Base-by-base conservation (phyloP, 2,113 vertebrate genomes). In the Micromys minutus region DNA sequence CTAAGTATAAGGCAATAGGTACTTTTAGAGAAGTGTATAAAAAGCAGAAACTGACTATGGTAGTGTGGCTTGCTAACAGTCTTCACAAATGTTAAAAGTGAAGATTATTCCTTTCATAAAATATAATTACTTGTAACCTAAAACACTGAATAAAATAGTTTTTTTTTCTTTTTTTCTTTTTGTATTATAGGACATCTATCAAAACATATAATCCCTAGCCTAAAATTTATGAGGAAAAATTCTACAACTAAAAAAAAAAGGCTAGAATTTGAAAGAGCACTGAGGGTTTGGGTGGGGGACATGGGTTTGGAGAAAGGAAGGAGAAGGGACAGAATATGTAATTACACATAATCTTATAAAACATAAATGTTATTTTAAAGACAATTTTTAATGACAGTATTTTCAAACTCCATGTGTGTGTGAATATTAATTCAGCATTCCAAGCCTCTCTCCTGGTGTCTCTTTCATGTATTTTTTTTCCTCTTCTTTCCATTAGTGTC, bases 41-140 rank as follows among this genome's bases (percentile, higher is more conserved):
- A 61, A 95, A 89, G 90, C 96, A 96, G 93, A 83, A 87, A 34
- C 0, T 77, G 76, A 34, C 72, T 94, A 3, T 89, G 87, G 95
- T 94, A 91, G 22, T 95, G 21, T 71, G 50, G 36, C 88, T 0
- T 52, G 29, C 88, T 0, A 39, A 61, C 94, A 96, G 0, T 1
- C 74, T 92, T 71, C 31, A 0, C 55, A 87, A 96, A 93, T 95
- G 80, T 1, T 42, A 84, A 87, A 97, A 67, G 1, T 1, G 50
- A 95, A 97, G 15, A 3, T 31, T 47, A n/a, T 59, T 42, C 75
- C 91, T 42, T 92, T 76, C 24, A 22, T 71, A 86, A 5, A 9
- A 89, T 76, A 67, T 79, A 93, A 83, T 79, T 74, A 79, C 79
- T 71, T 90, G 0, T 75, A 80, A n/a, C 65, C 10, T 81, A 7